Evolutionary conservation across 1,140 invertebrate genomes (phyloP).

Genomic region (Nasonia vitripennis): DNA sequence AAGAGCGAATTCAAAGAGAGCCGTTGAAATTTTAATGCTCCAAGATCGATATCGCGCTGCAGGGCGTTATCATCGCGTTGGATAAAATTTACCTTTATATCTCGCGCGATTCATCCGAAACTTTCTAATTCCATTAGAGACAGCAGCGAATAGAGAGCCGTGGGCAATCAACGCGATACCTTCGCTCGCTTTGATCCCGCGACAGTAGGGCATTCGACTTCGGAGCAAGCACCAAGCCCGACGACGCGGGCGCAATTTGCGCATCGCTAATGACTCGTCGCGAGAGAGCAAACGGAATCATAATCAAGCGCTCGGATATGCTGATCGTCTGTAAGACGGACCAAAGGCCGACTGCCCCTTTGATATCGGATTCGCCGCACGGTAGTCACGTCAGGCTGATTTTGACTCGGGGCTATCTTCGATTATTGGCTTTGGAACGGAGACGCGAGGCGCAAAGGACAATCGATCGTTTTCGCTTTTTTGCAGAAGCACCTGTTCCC

Average conservation of each 20-base stretch:
- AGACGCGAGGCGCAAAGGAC: neutral
- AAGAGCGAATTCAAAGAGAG: neutral
- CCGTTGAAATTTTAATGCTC: neutral
- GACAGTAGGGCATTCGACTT: neutral
- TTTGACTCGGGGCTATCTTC: neutral
- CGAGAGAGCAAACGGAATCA: neutral
- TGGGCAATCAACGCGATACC: neutral
- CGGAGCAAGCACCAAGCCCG: neutral
- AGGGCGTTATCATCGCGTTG: too few relatives aligned
- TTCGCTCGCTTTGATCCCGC: neutral
- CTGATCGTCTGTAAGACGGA: neutral
- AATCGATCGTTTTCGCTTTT: neutral
- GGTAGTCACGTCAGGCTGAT: neutral
- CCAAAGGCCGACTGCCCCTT: neutral
- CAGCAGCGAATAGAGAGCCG: too few relatives aligned
- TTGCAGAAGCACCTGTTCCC: neutral
- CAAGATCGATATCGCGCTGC: neutral
- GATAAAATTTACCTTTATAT: too few relatives aligned
- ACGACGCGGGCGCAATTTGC: neutral
- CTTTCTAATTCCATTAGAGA: too few relatives aligned
- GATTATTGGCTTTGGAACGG: too few relatives aligned
- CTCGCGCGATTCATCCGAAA: too few relatives aligned
- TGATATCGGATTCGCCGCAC: neutral
- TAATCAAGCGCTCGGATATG: neutral
- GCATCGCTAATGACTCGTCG: constrained; percentile 1